Evolutionary conservation across 2,888 invertebrate genomes (phyloP).

Genomic region (Phortica magna): DNA sequence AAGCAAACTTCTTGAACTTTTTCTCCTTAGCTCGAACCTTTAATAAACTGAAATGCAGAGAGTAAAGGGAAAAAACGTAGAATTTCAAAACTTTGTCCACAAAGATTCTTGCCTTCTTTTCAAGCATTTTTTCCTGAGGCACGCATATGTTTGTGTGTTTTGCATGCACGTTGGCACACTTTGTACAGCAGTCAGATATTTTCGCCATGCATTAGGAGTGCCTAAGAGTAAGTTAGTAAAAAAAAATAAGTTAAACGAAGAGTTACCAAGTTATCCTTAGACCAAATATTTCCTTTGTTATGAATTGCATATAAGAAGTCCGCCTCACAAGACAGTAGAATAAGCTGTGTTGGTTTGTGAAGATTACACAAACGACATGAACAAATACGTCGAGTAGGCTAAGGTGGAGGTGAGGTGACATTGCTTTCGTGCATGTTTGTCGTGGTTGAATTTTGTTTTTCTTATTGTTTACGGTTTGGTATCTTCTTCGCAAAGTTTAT

Average conservation of each 20-base stretch:
- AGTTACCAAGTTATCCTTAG: background rate
- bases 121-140: background rate
- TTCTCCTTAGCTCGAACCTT: background rate
- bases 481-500: background rate
- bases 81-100: slow-evolving; percentile 27
- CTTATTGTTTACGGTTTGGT: background rate
- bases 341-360: background rate
- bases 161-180: background rate
- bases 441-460: slow-evolving; percentile 12
- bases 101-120: slow-evolving; percentile 17
- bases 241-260: background rate
- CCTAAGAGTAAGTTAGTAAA: background rate
- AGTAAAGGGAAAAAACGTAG: slow-evolving; percentile 12
- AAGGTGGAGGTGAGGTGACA: too few species aligned
- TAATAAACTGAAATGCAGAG: slow-evolving; percentile 20
- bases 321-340: too few species aligned
- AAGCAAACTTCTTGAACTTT: slow-evolving; percentile 7
- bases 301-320: background rate
- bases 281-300: slow-evolving; percentile 11
- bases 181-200: background rate
- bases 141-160: background rate
- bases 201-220: background rate
- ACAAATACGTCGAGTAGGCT: background rate
- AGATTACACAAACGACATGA: background rate
- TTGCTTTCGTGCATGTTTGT: slow-evolving; percentile 2